These are phyloP conservation scores for Muscina levida DNA, from an alignment of 2,888 invertebrate genomes.

Conservation along the genomic window DNA sequence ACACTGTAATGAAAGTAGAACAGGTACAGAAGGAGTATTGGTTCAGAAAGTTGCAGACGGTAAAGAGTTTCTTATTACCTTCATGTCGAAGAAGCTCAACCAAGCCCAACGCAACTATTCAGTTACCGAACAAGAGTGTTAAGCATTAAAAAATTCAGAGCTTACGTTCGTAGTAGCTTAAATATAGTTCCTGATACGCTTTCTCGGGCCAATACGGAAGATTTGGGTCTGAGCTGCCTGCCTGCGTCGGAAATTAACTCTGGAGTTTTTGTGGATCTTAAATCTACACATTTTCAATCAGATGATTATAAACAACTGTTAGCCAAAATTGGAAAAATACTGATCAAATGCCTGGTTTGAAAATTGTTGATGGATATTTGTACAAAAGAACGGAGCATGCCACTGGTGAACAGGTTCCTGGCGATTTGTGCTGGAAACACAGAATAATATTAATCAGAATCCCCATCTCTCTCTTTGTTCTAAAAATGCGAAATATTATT, in stretches of 20 bases:
- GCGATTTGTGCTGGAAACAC: conserved; percentile 18
- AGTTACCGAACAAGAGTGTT: conserved; percentile 40
- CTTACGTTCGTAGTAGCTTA: conserved; percentile 24
- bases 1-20: conserved; percentile 35
- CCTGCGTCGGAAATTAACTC: neutral
- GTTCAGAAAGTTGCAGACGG: conserved; percentile 41
- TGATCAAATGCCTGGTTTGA: conserved; percentile 10
- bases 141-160: conserved; percentile 31
- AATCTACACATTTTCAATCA: conserved; percentile 15
- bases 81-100: conserved; percentile 56
- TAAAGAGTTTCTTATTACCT: conserved; percentile 49
- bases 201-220: conserved; percentile 26
- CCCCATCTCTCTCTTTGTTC: no score
- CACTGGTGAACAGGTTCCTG: conserved; percentile 1
- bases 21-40: conserved; percentile 36
- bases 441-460: no score
- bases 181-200: conserved; percentile 36
- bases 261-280: conserved; percentile 33
- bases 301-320: conserved; percentile 10
- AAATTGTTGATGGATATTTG: conserved; percentile 4
- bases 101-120: conserved; percentile 25
- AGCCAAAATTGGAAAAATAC: neutral
- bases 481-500: no score
- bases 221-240: neutral
- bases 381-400: conserved; percentile 1